Percentiles rank a stretch among this genome's conserved stretches.
phyloP scores from a whole-genome alignment of 2,797 vertebrate species.

The Phylloscopus collybita region DNA sequence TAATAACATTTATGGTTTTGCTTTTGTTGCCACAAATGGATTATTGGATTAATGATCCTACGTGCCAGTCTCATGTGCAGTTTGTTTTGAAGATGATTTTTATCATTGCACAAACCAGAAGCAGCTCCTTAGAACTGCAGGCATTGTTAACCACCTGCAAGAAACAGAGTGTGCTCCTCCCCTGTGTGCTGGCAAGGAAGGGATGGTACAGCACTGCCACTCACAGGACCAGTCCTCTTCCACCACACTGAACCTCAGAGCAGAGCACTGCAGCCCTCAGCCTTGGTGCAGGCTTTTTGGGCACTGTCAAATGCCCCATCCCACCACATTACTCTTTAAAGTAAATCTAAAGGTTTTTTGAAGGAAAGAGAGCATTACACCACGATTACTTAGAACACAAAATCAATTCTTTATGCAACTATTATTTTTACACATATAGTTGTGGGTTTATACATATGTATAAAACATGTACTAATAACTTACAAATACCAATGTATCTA shows the following conservation, averaged over 20 bases:
- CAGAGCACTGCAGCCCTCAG: neutral
- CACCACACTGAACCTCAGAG: neutral
- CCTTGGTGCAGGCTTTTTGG: too few species aligned
- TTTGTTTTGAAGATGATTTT: neutral
- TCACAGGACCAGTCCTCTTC: accelerated
- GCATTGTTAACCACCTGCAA: too few species aligned
- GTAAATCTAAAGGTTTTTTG: neutral
- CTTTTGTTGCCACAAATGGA: conserved; percentile 28
- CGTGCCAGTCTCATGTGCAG: neutral
- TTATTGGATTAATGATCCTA: conserved; percentile 43
- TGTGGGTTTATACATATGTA: neutral
- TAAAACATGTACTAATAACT: neutral
- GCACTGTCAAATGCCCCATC: neutral
- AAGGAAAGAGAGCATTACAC: neutral
- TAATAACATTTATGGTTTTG: neutral
- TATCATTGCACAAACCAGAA: neutral
- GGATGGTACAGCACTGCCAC: accelerated
- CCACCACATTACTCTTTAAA: neutral
- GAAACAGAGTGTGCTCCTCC: accelerated
- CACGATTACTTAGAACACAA: neutral
- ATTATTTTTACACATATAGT: neutral
- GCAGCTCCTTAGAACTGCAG: neutral
- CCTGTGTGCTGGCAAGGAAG: accelerated
- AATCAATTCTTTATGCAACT: neutral
- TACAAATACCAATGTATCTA: neutral